A percentile compares a stretch with the other conserved stretches of the same genome.
Conservation (phyloP, 2,113 vertebrate species). For the Taxidea taxus region DNA sequence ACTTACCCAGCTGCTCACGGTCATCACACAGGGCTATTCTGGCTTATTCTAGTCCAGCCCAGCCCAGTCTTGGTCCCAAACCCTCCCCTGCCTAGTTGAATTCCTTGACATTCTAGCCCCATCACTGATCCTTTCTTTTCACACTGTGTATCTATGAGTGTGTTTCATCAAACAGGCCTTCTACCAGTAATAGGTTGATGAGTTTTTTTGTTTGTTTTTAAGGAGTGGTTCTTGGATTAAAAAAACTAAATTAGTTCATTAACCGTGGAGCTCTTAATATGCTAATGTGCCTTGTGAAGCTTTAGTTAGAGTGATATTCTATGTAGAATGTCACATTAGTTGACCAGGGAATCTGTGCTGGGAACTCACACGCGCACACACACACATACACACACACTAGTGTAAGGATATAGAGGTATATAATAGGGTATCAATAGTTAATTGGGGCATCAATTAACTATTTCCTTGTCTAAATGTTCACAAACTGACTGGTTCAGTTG, state of each 20-base stretch:
- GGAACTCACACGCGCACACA: not conserved
- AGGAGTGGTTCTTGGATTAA: not conserved
- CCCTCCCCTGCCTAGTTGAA: not conserved
- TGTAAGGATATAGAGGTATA: not conserved
- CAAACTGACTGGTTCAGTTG: not conserved
- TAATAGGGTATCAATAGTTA: not conserved
- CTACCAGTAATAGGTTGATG: not conserved
- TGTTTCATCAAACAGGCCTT: not conserved
- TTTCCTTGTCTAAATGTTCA: not conserved
- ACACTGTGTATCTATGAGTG: not conserved
- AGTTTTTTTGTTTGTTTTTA: not conserved
- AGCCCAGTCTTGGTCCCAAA: not conserved
- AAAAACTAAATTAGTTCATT: slow-evolving; percentile 9
- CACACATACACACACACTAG: not conserved
- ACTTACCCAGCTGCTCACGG: not conserved
- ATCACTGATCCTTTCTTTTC: slow-evolving; percentile 19
- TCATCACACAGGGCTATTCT: not conserved
- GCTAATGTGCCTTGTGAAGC: not conserved
- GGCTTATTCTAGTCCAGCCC: not conserved
- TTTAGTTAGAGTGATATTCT: not conserved
- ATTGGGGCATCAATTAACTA: not conserved
- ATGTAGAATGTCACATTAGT: not conserved
- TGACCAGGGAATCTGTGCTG: not conserved
- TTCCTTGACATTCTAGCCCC: not conserved
- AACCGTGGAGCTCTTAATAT: not conserved